A percentile compares a stretch with the other conserved stretches of the same genome.
phyloP scores from a whole-genome alignment of 2,888 invertebrate genomes.

The Rhogogaster chlorosoma region DNA sequence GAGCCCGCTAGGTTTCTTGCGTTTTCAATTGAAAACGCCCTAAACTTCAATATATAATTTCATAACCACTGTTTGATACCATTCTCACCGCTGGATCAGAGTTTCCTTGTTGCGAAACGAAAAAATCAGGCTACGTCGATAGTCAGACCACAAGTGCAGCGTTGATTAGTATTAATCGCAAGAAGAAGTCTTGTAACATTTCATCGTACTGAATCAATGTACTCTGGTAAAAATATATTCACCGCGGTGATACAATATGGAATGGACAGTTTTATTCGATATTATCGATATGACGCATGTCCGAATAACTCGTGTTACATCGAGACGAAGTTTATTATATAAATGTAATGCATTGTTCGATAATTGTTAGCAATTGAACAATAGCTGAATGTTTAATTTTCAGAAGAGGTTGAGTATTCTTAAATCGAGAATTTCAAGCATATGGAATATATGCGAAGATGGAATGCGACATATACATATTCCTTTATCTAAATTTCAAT shows the following conservation, averaged over 20 bases:
- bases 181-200: background rate
- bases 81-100: background rate
- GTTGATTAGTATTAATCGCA: background rate
- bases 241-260: background rate
- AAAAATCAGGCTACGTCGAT: background rate
- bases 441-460: background rate
- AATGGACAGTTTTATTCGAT: background rate
- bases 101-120: background rate
- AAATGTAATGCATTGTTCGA: constrained; percentile 13
- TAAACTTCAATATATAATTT: background rate
- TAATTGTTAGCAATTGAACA: constrained; percentile 1
- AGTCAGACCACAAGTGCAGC: background rate
- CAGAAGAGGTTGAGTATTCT: background rate
- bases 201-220: background rate
- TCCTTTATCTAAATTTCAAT: background rate
- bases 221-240: background rate
- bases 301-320: background rate
- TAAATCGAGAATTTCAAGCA: background rate
- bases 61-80: background rate
- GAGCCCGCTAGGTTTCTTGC: background rate
- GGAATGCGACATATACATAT: background rate
- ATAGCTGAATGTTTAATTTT: background rate
- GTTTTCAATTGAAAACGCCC: background rate
- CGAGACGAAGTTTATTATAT: background rate
- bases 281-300: background rate